Percentiles rank a stretch among this genome's conserved stretches.
Conservation (phyloP, 2,888 invertebrate species). For the Bedellia somnulentella region DNA sequence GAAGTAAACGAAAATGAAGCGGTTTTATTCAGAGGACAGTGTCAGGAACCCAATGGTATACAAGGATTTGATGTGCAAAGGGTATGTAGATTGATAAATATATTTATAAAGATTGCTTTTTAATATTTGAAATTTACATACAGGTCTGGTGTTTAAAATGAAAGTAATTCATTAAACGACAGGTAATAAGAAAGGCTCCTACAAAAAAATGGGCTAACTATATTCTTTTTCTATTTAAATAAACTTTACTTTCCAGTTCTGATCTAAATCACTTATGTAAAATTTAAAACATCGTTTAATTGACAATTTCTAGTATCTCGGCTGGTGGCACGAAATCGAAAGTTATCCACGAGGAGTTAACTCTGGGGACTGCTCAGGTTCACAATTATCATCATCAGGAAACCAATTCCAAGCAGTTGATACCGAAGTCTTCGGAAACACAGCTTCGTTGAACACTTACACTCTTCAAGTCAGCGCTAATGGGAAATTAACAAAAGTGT, state of each 20-base stretch:
- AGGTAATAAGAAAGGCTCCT: too few relatives aligned
- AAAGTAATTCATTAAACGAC: too few relatives aligned
- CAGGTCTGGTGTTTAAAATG: too few relatives aligned
- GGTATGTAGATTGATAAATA: too few relatives aligned
- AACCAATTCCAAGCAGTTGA: slow-evolving; percentile 21
- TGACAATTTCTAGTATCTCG: slow-evolving; percentile 29
- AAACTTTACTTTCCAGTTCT: too few relatives aligned
- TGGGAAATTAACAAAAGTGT: slow-evolving; percentile 23
- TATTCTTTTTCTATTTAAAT: too few relatives aligned
- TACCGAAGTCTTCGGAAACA: slow-evolving; percentile 19
- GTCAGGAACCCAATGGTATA: slow-evolving; percentile 21
- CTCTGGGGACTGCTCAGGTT: slow-evolving; percentile 28
- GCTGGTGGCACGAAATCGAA: slow-evolving; percentile 45
- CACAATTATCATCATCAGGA: slow-evolving; percentile 18
- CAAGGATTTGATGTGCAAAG: slow-evolving; percentile 21
- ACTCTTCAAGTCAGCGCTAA: slow-evolving; percentile 18
- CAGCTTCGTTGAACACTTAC: slow-evolving; percentile 16
- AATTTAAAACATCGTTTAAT: too few relatives aligned
- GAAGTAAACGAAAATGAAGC: slow-evolving; percentile 17
- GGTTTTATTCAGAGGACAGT: slow-evolving; percentile 32
- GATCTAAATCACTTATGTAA: too few relatives aligned
- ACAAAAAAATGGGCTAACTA: too few relatives aligned
- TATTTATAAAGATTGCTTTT: too few relatives aligned
- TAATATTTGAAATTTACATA: too few relatives aligned
- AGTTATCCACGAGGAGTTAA: slow-evolving; percentile 22